A percentile compares a stretch with the other conserved stretches of the same genome.
These are phyloP conservation scores for Brachypalpus laphriformis DNA, from an alignment of 2,888 invertebrate genomes.

Conservation along the genomic window DNA sequence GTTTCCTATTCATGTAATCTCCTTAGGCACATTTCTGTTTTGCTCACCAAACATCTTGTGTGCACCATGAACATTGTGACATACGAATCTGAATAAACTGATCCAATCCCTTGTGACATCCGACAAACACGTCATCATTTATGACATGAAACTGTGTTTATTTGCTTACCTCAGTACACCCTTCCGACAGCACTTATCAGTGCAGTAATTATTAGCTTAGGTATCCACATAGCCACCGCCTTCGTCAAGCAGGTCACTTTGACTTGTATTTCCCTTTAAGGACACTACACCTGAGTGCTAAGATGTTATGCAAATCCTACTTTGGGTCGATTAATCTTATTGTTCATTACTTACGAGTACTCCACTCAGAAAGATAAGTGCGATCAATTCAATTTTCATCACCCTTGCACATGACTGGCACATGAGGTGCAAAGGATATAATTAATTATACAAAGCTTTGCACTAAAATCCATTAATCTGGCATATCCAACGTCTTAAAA, in stretches of 20 bases:
- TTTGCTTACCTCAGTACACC: background rate
- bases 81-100: background rate
- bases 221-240: background rate
- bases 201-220: background rate
- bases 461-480: background rate
- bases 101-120: background rate
- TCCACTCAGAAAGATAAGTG: background rate
- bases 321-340: slow-evolving; percentile 24
- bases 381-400: slow-evolving; percentile 8
- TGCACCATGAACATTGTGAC: background rate
- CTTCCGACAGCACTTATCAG: slow-evolving; percentile 1
- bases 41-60: background rate
- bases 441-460: background rate
- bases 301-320: background rate
- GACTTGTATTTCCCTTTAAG: background rate
- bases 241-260: background rate
- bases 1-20: background rate
- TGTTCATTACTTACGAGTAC: slow-evolving; percentile 5
- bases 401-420: background rate
- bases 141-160: background rate
- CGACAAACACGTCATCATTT: background rate
- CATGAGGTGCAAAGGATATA: no score
- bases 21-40: background rate
- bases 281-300: background rate
- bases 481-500: background rate